A percentile compares a stretch with the other conserved stretches of the same genome.
phyloP scores from a whole-genome alignment of 2,113 vertebrate species.

The Odobenus rosmarus region DNA sequence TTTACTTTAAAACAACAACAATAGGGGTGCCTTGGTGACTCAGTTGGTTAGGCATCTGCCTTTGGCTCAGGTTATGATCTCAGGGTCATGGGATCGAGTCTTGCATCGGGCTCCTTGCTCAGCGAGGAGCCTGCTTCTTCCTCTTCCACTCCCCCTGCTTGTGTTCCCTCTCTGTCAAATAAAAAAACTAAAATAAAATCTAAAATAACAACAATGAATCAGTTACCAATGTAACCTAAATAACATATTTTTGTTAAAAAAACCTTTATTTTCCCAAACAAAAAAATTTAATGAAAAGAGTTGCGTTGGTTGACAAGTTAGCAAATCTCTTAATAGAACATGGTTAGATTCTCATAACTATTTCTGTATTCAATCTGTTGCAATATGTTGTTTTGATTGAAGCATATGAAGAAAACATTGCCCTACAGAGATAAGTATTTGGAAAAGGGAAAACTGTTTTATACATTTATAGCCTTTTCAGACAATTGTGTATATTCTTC shows the following conservation, averaged over 20 bases:
- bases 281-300: background rate
- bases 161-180: background rate
- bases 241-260: background rate
- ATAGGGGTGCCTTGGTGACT: background rate
- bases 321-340: background rate
- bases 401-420: background rate
- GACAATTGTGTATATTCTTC: background rate
- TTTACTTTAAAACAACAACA: background rate
- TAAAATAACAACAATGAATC: background rate
- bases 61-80: background rate
- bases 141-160: background rate
- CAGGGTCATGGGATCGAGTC: background rate
- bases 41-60: background rate
- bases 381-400: conserved; percentile 27
- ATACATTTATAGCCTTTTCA: background rate
- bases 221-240: background rate
- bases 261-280: background rate
- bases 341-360: background rate
- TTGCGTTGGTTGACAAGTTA: background rate
- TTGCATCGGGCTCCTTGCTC: background rate
- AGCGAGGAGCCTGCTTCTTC: background rate
- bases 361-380: background rate
- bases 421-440: background rate
- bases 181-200: background rate
- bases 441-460: conserved; percentile 10